These are phyloP conservation scores for Drosophila nr. fundita DNA, from an alignment of 2,888 invertebrate species.

Conservation along the genomic window DNA sequence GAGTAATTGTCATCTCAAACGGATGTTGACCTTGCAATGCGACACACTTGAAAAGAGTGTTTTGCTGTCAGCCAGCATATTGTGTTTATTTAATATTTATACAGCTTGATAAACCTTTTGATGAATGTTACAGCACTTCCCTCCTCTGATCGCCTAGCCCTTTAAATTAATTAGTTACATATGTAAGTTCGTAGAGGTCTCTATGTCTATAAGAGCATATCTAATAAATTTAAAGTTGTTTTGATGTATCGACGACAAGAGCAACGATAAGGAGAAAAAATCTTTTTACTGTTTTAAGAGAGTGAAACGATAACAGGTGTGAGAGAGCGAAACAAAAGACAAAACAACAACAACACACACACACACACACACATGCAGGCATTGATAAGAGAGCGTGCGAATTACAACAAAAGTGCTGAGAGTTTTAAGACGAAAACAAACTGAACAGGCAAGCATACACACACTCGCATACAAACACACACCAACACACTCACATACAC, in stretches of 20 bases:
- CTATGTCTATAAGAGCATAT: not conserved
- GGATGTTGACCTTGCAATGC: slow-evolving; percentile 55
- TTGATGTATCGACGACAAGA: slow-evolving; percentile 24
- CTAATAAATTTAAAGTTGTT: slow-evolving; percentile 20
- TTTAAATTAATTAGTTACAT: slow-evolving; percentile 1
- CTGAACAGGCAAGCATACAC: slow-evolving; percentile 21
- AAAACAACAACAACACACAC: slow-evolving; percentile 29
- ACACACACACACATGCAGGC: slow-evolving; percentile 6
- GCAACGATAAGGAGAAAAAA: slow-evolving; percentile 13
- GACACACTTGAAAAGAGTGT: slow-evolving; percentile 4
- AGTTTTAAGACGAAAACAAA: slow-evolving; percentile 51
- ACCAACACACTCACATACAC: not conserved
- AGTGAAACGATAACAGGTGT: slow-evolving; percentile 43
- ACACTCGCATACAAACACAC: not conserved
- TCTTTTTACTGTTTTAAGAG: not conserved
- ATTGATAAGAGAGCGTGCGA: slow-evolving; percentile 38
- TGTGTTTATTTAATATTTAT: slow-evolving; percentile 12
- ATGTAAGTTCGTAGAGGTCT: not conserved
- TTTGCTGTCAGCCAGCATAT: not conserved
- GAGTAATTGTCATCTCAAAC: slow-evolving; percentile 2
- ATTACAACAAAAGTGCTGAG: slow-evolving; percentile 42
- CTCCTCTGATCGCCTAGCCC: no score
- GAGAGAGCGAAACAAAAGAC: slow-evolving; percentile 37
- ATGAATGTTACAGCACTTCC: not conserved
- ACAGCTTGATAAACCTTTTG: not conserved